phyloP scores from a whole-genome alignment of 2,113 vertebrate species.

The Centrocercus urophasianus region DNA sequence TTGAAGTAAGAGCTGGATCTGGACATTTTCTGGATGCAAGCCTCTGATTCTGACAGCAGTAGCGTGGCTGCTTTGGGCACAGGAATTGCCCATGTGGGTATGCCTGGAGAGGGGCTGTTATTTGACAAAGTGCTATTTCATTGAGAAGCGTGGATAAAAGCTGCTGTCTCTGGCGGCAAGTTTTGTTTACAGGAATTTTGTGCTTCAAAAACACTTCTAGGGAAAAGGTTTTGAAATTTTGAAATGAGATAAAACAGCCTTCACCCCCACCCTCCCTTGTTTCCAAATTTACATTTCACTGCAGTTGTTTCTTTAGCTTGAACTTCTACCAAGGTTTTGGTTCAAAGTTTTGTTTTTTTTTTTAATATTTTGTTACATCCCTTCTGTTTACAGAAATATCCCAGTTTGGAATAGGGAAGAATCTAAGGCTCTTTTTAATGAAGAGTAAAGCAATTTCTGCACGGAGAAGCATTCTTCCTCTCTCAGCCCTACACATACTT shows the following conservation, averaged over 20 bases:
- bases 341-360: neutral
- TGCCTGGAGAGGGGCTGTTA: neutral
- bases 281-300: neutral
- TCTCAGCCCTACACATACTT: neutral
- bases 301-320: neutral
- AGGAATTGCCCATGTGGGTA: neutral
- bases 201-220: neutral
- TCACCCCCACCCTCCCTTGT: neutral
- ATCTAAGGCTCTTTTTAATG: neutral
- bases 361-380: neutral
- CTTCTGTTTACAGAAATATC: neutral
- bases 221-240: neutral
- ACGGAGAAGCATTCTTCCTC: neutral
- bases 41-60: rapidly evolving
- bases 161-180: neutral
- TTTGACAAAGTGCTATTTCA: neutral
- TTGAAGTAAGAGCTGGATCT: neutral
- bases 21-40: neutral
- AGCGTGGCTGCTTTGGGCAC: rapidly evolving
- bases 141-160: neutral
- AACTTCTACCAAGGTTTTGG: neutral
- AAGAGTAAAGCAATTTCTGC: neutral
- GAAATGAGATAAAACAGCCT: neutral
- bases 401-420: neutral
- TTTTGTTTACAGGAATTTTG: neutral